Evolutionary conservation across 2,113 vertebrate genomes (phyloP), one percentile per base, ranked within the genome.

Genomic region (cattle (Bos taurus)): DNA sequence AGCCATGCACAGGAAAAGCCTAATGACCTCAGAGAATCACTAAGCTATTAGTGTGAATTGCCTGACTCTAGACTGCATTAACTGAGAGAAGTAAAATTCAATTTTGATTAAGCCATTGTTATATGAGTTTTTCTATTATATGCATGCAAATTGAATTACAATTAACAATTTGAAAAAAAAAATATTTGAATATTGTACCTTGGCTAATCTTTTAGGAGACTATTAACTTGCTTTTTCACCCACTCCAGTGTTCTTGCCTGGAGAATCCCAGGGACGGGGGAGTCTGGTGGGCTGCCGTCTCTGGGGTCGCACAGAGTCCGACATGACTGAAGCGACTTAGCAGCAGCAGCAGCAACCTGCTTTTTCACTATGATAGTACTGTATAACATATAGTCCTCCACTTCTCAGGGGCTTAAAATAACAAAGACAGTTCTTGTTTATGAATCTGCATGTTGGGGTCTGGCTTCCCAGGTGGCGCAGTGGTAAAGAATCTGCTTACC

Each of bases 71-170:
- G 46, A 78, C 46, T 48, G 19, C 33, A 54, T 81, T 81, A 88
- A 67, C 59, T 87, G 80, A 95, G 4, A 60, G 28, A 50, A 71
- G 59, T 43, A 71, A 88, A 87, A 88, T 82, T 74, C 74, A 26
- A 16, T 59, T 92, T 95, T 71, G 46, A 59, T 83, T 52, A 77
- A 67, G 15, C 15, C n/a, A 62, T 64, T 64, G 11, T 64, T 88
- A 46, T 26, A 56, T 46, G 48, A 81, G 19, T 28, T 94, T 62
- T 62, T 84, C 46, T 62, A 26, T 93, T 62, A 62, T 62, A 36
- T 48, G n/a, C 36, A 28, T 54, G 19, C 21, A 28, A 93, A 46
- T 54, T 7, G 71, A 94, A 52, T 50, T 81, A 26, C 19, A 78
- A 33, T 33, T 52, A 50, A 57, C 33, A 94, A 26, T 81, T 78